phyloP scores from a whole-genome alignment of 2,113 vertebrate genomes.

The Sapajus apella region DNA sequence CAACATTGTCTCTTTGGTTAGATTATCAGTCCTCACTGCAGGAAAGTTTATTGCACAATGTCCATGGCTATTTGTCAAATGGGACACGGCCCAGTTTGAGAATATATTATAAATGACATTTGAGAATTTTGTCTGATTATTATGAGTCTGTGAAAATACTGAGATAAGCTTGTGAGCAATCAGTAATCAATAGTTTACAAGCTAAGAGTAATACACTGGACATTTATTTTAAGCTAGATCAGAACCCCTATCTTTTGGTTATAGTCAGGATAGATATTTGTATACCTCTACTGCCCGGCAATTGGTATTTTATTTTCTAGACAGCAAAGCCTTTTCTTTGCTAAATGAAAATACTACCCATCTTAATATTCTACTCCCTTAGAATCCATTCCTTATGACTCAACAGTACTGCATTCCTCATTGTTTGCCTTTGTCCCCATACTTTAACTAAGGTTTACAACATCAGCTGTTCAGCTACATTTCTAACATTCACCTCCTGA shows the following conservation, averaged over 20 bases:
- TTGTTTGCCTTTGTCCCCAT: background rate
- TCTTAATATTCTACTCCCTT: background rate
- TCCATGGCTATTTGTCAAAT: background rate
- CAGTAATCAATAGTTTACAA: conserved; percentile 4
- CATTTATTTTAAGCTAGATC: conserved; percentile 1
- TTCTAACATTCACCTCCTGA: conserved; percentile 31
- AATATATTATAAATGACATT: background rate
- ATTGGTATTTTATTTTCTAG: background rate
- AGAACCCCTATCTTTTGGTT: background rate
- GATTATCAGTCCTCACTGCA: background rate
- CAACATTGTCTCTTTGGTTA: background rate
- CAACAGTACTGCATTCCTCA: background rate
- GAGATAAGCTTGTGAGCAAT: background rate
- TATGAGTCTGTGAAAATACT: background rate
- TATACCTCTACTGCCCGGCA: background rate
- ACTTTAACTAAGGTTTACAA: background rate
- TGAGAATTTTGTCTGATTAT: conserved; percentile 13
- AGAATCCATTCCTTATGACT: background rate
- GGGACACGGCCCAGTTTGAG: background rate
- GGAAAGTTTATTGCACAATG: background rate
- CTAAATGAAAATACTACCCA: background rate
- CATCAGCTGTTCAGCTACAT: background rate
- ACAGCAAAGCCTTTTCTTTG: background rate
- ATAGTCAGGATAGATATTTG: background rate
- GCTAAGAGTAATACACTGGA: background rate